Conservation (phyloP, 2,888 invertebrate species). For the Hemaris fuciformis region DNA sequence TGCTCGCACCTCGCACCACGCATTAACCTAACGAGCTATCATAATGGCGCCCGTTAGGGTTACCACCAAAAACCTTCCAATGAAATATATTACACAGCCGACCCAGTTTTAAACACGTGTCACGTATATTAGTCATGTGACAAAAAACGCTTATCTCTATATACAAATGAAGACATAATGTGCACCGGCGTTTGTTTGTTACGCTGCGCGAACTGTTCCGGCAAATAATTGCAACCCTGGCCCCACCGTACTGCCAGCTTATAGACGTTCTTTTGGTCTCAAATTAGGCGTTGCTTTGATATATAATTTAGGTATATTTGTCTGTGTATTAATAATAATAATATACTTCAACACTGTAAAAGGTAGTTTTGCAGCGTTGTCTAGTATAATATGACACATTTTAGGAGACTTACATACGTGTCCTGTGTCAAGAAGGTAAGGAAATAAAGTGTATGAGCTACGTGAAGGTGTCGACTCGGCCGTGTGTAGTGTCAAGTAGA, state of each 20-base stretch:
- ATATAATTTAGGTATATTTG: constrained; percentile 14
- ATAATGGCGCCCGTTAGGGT: constrained; percentile 73
- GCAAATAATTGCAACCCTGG: constrained; percentile 21
- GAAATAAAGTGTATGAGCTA: no score
- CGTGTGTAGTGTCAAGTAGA: no score
- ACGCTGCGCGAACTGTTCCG: not conserved
- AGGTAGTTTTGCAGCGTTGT: no score
- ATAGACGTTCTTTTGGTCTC: constrained; percentile 29
- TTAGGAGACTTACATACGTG: no score
- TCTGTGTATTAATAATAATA: not conserved
- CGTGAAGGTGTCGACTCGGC: no score
- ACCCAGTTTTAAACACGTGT: constrained; percentile 65
- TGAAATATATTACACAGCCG: constrained; percentile 66
- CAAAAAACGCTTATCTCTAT: constrained; percentile 65
- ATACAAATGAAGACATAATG: constrained; percentile 52
- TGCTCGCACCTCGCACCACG: constrained; percentile 71
- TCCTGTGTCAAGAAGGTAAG: no score
- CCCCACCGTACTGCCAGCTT: constrained; percentile 28
- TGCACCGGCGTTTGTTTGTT: constrained; percentile 26
- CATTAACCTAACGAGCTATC: constrained; percentile 78
- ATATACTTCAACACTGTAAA: not conserved
- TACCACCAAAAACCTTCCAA: constrained; percentile 65
- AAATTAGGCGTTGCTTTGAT: constrained; percentile 31
- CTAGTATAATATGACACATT: no score
- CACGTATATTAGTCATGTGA: constrained; percentile 63